Conservation (phyloP, 2,113 vertebrate genomes). For the Casuarius casuarius region DNA sequence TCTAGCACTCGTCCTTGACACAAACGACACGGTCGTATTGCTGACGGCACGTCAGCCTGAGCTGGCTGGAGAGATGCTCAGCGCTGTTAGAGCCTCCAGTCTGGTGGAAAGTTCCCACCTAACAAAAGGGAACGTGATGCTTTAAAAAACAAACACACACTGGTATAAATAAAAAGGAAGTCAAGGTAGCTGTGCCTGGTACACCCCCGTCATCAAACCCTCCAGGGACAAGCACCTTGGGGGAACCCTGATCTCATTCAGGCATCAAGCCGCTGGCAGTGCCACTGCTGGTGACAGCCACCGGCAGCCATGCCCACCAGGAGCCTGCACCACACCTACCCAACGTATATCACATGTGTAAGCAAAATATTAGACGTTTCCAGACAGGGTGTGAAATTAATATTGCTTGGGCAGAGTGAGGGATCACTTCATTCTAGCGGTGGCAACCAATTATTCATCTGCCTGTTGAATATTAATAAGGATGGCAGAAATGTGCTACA, state of each 20-base stretch:
- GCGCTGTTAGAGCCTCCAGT: not conserved
- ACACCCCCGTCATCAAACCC: not conserved
- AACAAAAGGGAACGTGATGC: not conserved
- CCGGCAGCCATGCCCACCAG: not conserved
- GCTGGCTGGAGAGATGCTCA: accelerated
- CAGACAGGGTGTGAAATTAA: slow-evolving; percentile 67
- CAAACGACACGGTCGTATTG: not conserved
- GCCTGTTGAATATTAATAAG: slow-evolving; percentile 69
- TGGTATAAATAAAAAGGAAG: not conserved
- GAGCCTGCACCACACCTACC: not conserved
- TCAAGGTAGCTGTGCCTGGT: not conserved
- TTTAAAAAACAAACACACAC: not conserved
- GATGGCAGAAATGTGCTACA: slow-evolving; percentile 40
- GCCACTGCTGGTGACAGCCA: not conserved
- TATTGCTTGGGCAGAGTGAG: slow-evolving; percentile 60
- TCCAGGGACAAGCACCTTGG: not conserved
- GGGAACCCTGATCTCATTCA: not conserved
- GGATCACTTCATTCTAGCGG: slow-evolving; percentile 55
- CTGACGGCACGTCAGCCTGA: not conserved
- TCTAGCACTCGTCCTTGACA: not conserved
- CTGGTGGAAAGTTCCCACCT: not conserved
- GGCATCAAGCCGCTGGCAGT: accelerated
- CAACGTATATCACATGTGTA: not conserved
- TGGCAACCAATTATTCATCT: slow-evolving; percentile 73
- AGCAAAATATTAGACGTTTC: slow-evolving; percentile 53